Percentiles rank a stretch among this genome's conserved stretches.
Conservation (phyloP, 2,113 vertebrate species). For the Perca flavescens region DNA sequence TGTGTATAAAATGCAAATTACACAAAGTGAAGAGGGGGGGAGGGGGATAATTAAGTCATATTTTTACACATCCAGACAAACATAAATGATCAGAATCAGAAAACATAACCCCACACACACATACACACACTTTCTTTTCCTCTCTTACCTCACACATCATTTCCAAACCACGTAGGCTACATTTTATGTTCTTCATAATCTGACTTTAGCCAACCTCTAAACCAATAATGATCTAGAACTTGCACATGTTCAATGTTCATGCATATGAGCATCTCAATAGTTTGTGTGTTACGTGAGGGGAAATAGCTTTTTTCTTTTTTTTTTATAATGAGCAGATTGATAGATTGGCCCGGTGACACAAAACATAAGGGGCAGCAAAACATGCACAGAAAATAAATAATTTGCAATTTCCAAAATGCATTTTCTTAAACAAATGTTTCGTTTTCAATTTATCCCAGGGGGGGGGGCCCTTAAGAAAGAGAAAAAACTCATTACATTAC, state of each 20-base stretch:
- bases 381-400: conserved; percentile 70
- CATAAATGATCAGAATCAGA: conserved; percentile 53
- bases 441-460: conserved; percentile 48
- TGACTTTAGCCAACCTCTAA: conserved; percentile 37
- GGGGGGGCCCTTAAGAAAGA: conserved; percentile 15
- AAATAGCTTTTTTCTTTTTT: conserved; percentile 17
- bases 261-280: conserved; percentile 64
- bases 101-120: conserved; percentile 33
- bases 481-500: conserved; percentile 56
- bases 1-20: conserved; percentile 79
- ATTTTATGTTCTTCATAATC: conserved; percentile 47
- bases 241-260: conserved; percentile 71
- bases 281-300: conserved; percentile 49
- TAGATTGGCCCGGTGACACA: conserved; percentile 62
- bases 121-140: neutral
- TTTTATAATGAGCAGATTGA: conserved; percentile 50
- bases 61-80: conserved; percentile 45
- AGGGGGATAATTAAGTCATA: conserved; percentile 51
- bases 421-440: conserved; percentile 56
- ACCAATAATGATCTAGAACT: conserved; percentile 56
- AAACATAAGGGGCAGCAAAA: conserved; percentile 65
- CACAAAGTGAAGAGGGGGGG: conserved; percentile 51
- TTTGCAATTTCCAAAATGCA: conserved; percentile 51
- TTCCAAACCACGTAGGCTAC: conserved; percentile 64
- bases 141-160: neutral